Percentiles rank a stretch among this genome's conserved stretches.
Conservation (phyloP, 2,113 vertebrate genomes). For the Chunga burmeisteri region DNA sequence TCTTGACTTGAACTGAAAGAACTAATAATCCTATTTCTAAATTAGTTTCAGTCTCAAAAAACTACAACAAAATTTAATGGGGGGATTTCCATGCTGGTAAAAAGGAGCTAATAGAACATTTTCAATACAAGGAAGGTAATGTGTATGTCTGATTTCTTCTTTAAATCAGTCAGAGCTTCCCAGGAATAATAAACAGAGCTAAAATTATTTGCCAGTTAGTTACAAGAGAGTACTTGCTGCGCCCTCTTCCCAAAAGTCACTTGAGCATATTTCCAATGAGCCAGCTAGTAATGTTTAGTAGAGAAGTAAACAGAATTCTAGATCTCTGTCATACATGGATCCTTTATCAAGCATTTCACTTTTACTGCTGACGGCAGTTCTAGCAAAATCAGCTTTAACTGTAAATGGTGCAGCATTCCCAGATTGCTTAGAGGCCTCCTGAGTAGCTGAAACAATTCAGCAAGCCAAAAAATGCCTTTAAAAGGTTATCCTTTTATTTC, state of each 20-base stretch:
- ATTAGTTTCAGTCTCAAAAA: neutral
- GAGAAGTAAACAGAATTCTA: slow-evolving; percentile 42
- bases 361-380: neutral
- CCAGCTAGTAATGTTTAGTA: slow-evolving; percentile 46
- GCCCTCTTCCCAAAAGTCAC: slow-evolving; percentile 16
- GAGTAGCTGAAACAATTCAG: neutral
- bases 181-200: slow-evolving; percentile 10
- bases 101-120: neutral
- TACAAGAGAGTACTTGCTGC: neutral
- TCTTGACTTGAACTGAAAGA: neutral
- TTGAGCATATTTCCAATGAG: neutral
- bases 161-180: neutral
- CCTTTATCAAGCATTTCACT: neutral
- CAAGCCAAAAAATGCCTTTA: neutral
- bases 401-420: neutral
- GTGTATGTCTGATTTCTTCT: neutral
- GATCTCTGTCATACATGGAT: slow-evolving; percentile 14
- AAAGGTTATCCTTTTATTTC: neutral
- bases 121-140: neutral
- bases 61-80: neutral
- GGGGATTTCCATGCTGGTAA: neutral
- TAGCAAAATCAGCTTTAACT: neutral
- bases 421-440: neutral
- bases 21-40: neutral
- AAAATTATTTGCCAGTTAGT: slow-evolving; percentile 14